Percentiles rank a stretch among this genome's conserved stretches.
Conservation (phyloP, 1,140 invertebrate genomes). For the Idris sp. region DNA sequence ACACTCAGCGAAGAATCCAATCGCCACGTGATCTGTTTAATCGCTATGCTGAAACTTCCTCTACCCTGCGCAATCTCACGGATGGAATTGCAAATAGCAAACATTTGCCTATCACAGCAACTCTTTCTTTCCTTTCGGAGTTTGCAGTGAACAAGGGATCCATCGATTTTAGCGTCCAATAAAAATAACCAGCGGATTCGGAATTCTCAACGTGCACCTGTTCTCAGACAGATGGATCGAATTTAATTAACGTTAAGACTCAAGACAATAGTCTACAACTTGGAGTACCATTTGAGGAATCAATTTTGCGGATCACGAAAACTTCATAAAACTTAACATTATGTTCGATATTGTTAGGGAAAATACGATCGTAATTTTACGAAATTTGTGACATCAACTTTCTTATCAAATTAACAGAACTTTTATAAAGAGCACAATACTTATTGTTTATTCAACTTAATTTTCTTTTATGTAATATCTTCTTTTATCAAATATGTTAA, state of each 20-base stretch:
- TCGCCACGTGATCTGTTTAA: slow-evolving; percentile 77
- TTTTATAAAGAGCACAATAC: too few species aligned
- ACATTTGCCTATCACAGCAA: slow-evolving; percentile 66
- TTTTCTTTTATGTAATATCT: too few species aligned
- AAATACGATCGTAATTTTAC: too few species aligned
- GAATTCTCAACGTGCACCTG: slow-evolving; percentile 59
- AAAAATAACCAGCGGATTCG: slow-evolving; percentile 23
- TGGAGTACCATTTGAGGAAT: slow-evolving; percentile 7
- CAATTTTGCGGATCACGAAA: slow-evolving; percentile 12
- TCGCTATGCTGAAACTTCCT: slow-evolving; percentile 71
- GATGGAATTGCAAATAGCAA: slow-evolving; percentile 72
- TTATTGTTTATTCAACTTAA: too few species aligned
- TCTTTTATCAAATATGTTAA: too few species aligned
- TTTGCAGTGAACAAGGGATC: slow-evolving; percentile 34
- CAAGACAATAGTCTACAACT: background rate
- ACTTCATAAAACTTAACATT: slow-evolving; percentile 9
- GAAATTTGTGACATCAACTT: too few species aligned
- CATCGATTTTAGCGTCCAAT: slow-evolving; percentile 15
- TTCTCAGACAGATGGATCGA: slow-evolving; percentile 49
- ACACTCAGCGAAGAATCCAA: slow-evolving; percentile 73
- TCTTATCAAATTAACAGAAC: too few species aligned
- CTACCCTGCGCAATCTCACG: slow-evolving; percentile 66
- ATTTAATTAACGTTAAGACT: slow-evolving; percentile 61
- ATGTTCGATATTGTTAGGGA: too few species aligned
- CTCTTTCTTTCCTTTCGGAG: slow-evolving; percentile 43